Conservation (phyloP, 2,113 vertebrate genomes). For the Aptenodytes forsteri region DNA sequence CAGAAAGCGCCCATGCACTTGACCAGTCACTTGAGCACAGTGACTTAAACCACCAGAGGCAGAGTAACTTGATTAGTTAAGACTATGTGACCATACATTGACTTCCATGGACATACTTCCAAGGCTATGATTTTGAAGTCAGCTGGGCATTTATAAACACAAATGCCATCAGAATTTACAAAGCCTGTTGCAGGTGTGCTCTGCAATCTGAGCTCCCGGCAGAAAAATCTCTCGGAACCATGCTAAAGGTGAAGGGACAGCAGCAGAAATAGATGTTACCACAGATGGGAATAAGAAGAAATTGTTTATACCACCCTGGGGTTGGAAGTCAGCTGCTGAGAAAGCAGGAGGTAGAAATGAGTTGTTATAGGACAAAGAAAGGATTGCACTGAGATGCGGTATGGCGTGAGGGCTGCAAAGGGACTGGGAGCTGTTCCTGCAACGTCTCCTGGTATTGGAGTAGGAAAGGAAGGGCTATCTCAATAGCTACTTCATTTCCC, state of each 20-base stretch:
- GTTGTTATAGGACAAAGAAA: neutral
- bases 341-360: neutral
- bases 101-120: neutral
- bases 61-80: neutral
- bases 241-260: neutral
- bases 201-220: neutral
- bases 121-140: neutral
- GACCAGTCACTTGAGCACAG: neutral
- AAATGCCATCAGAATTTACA: neutral
- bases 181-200: neutral
- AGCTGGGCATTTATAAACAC: neutral
- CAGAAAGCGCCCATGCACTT: neutral
- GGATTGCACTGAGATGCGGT: neutral
- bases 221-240: neutral
- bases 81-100: neutral
- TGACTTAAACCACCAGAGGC: neutral
- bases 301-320: neutral
- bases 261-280: neutral
- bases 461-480: neutral
- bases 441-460: neutral
- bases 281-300: neutral
- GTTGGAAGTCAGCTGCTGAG: neutral
- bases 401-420: neutral
- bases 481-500: neutral
- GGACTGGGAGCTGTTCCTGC: neutral